These are phyloP conservation scores for Ciconia stormi DNA, from an alignment of 2,113 vertebrate genomes.

Conservation along the genomic window DNA sequence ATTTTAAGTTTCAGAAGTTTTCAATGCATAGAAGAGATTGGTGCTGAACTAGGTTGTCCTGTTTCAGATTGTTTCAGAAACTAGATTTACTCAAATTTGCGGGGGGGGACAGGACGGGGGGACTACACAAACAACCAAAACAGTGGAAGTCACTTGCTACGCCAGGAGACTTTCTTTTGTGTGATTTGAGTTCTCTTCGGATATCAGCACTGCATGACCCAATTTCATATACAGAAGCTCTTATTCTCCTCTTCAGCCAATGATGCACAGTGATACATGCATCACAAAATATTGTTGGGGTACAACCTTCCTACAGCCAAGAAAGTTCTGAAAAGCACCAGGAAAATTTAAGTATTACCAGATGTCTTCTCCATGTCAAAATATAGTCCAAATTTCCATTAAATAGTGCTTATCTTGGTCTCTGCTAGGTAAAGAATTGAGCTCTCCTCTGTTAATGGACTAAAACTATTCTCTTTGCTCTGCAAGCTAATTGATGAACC, in stretches of 20 bases:
- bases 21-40: neutral
- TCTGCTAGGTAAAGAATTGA: neutral
- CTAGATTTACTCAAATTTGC: neutral
- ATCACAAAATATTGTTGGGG: neutral
- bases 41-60: neutral
- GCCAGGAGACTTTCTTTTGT: neutral
- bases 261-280: no score
- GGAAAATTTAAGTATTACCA: neutral
- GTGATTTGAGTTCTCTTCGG: neutral
- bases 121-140: neutral
- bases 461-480: neutral
- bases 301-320: neutral
- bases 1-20: neutral
- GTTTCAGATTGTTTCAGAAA: neutral
- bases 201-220: neutral
- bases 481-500: neutral
- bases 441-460: neutral
- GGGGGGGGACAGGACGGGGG: no score
- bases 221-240: neutral
- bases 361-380: neutral
- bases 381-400: neutral
- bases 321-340: neutral
- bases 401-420: neutral
- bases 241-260: neutral
- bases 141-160: neutral